phyloP scores from a whole-genome alignment of 2,113 vertebrate genomes.

The Sorex araneus region DNA sequence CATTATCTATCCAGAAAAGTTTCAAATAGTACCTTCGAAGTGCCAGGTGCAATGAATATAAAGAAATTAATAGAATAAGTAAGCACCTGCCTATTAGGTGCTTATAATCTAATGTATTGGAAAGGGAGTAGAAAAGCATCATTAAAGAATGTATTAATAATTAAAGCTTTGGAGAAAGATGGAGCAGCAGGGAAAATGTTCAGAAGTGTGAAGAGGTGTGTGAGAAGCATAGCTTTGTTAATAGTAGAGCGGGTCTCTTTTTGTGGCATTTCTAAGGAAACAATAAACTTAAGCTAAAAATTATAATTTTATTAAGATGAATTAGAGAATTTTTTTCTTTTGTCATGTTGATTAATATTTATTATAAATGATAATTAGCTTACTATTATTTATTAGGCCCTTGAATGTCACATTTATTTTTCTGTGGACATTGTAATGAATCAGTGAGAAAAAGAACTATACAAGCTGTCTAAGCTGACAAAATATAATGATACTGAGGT shows the following conservation, averaged over 20 bases:
- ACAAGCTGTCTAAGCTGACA: not conserved
- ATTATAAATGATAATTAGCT: not conserved
- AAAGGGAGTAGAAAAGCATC: not conserved
- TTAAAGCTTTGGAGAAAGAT: not conserved
- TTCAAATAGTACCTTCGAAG: not conserved
- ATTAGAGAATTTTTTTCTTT: not conserved
- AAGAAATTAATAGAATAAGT: too few species aligned
- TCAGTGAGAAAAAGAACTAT: not conserved
- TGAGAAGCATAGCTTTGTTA: not conserved
- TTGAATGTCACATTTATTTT: constrained; percentile 12
- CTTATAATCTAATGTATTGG: not conserved
- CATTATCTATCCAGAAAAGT: not conserved
- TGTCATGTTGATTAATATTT: not conserved
- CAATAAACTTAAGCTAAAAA: not conserved
- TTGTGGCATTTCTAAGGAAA: not conserved
- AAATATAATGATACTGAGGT: not conserved
- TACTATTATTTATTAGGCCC: not conserved
- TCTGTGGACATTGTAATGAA: not conserved
- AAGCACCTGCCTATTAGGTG: not conserved
- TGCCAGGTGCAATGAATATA: not conserved
- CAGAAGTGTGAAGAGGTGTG: too few species aligned
- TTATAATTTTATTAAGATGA: not conserved
- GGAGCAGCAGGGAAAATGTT: not conserved
- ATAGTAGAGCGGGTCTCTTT: not conserved
- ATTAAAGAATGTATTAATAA: not conserved